Evolutionary conservation across 2,888 invertebrate species (phyloP).

Genomic region (Scaptodrosophila latifasciaeformis): DNA sequence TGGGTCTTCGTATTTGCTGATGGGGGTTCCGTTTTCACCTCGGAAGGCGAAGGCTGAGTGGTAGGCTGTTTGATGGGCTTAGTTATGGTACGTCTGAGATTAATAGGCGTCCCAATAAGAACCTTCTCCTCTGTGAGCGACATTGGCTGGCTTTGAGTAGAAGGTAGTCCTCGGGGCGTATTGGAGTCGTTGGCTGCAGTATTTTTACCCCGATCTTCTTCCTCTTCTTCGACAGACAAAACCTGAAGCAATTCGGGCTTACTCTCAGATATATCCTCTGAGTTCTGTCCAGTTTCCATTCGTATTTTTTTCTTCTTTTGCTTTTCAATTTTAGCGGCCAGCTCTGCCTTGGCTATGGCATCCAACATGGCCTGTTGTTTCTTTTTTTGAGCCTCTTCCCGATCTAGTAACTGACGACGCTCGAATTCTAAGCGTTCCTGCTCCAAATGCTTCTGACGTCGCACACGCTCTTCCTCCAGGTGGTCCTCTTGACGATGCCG

Average conservation of each 20-base stretch:
- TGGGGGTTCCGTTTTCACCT: constrained; percentile 14
- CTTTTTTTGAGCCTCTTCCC: constrained; percentile 82
- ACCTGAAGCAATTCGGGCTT: constrained; percentile 46
- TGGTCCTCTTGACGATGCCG: constrained; percentile 84
- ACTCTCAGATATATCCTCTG: constrained; percentile 6
- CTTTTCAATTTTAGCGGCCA: constrained; percentile 82
- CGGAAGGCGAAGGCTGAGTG: constrained; percentile 1
- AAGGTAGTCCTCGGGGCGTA: constrained; percentile 44
- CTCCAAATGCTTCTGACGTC: constrained; percentile 83
- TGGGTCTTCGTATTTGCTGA: constrained; percentile 8
- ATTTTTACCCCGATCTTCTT: constrained; percentile 20
- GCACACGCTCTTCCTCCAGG: constrained; percentile 86
- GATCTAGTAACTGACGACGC: constrained; percentile 80
- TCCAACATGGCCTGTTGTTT: constrained; percentile 85
- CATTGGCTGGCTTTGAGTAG: constrained; percentile 10
- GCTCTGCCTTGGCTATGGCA: constrained; percentile 86
- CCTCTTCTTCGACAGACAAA: constrained; percentile 52
- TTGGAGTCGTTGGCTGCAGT: constrained; percentile 18
- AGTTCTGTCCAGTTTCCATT: constrained; percentile 33
- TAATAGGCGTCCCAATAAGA: constrained; percentile 74
- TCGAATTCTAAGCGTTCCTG: constrained; percentile 83
- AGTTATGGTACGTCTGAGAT: constrained; percentile 64
- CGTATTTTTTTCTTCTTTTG: constrained; percentile 75
- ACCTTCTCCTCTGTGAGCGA: constrained; percentile 67
- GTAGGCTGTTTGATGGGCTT: constrained; percentile 57